Conservation (phyloP, 35 echinoderm and acorn worm species). For the Diadema setosum region DNA sequence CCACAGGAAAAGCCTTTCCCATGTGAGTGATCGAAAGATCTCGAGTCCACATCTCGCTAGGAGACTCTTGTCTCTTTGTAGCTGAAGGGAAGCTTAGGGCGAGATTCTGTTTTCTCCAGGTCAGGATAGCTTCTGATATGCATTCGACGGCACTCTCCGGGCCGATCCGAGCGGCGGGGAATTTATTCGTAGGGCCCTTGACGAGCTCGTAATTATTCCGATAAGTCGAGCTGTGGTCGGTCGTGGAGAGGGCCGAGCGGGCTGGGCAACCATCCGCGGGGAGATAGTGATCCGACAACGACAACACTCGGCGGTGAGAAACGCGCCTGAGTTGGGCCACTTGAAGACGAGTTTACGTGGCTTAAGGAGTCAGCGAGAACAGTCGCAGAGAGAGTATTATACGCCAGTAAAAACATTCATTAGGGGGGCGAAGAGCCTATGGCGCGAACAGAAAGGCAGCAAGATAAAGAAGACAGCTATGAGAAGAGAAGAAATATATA, state of each 20-base stretch:
- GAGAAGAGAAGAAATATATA: background rate
- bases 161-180: background rate
- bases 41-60: background rate
- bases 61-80: background rate
- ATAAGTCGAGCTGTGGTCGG: background rate
- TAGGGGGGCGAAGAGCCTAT: background rate
- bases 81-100: background rate
- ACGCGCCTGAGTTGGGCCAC: background rate
- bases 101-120: background rate
- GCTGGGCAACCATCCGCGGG: background rate
- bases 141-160: background rate
- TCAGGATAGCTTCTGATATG: background rate
- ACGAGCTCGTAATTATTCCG: background rate
- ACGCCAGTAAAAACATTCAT: background rate
- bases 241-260: background rate
- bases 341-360: background rate
- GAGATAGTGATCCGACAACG: background rate
- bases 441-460: background rate
- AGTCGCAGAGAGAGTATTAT: too few relatives aligned
- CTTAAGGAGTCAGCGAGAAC: too few relatives aligned
- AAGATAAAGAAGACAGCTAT: background rate
- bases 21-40: background rate
- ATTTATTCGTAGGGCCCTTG: background rate
- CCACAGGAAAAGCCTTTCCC: background rate
- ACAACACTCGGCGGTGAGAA: background rate